These are phyloP conservation scores for Glaucomys volans DNA, from an alignment of 2,113 vertebrate species.

Conservation along the genomic window DNA sequence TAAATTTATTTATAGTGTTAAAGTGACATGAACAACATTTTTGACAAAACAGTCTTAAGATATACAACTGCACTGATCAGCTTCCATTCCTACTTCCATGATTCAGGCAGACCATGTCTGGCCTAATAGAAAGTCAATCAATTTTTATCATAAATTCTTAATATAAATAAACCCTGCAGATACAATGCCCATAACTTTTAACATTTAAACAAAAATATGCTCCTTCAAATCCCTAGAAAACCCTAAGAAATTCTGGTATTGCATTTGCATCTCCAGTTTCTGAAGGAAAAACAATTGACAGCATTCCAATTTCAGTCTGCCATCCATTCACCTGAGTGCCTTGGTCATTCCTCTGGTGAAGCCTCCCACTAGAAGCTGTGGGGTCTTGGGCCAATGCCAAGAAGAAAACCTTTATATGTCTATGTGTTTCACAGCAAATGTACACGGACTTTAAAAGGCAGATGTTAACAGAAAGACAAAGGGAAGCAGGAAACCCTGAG, in stretches of 20 bases:
- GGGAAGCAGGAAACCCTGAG: slow-evolving; percentile 34
- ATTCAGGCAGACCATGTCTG: not conserved
- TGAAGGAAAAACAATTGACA: not conserved
- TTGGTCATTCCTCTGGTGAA: not conserved
- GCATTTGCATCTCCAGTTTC: slow-evolving; percentile 24
- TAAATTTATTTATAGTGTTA: not conserved
- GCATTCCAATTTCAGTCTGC: not conserved
- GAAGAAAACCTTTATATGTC: not conserved
- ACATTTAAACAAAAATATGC: slow-evolving; percentile 3
- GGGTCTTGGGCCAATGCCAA: not conserved
- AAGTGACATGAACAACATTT: not conserved
- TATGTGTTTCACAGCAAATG: not conserved
- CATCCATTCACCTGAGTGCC: not conserved
- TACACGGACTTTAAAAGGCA: slow-evolving; percentile 56
- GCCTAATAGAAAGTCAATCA: slow-evolving; percentile 5
- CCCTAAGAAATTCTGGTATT: not conserved
- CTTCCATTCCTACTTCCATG: not conserved
- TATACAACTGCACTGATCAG: not conserved
- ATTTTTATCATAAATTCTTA: slow-evolving; percentile 1
- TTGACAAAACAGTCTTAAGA: not conserved
- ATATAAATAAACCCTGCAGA: not conserved
- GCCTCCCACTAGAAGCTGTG: not conserved
- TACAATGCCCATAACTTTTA: not conserved
- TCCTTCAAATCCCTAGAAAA: slow-evolving; percentile 41
- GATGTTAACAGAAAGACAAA: slow-evolving; percentile 21